phyloP scores from a whole-genome alignment of 2,113 vertebrate genomes.

The Anarrhichthys ocellatus region DNA sequence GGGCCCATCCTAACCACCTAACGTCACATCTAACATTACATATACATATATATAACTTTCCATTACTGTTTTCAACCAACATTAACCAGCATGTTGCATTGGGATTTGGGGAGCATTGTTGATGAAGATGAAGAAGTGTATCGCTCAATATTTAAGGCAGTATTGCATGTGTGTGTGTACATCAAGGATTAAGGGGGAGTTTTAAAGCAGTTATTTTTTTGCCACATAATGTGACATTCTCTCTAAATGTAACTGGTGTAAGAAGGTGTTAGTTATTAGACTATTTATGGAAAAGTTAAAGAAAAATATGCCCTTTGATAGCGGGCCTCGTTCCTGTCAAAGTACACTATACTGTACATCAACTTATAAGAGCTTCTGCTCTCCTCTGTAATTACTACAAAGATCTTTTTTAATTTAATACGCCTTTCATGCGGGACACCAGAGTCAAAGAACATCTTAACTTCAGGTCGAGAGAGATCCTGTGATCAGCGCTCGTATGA shows the following conservation, averaged over 20 bases:
- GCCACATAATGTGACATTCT: not conserved
- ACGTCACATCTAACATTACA: too few relatives aligned
- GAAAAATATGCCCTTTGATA: not conserved
- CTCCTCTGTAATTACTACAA: conserved; percentile 32
- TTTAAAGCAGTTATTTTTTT: not conserved
- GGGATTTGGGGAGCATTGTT: too few relatives aligned
- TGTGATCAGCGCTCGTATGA: conserved; percentile 56
- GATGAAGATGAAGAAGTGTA: too few relatives aligned
- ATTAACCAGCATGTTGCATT: too few relatives aligned
- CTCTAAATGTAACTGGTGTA: not conserved
- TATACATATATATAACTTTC: too few relatives aligned
- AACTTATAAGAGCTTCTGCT: not conserved
- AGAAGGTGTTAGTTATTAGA: not conserved
- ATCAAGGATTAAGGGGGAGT: not conserved
- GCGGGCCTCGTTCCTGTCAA: not conserved
- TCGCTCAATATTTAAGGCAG: too few relatives aligned
- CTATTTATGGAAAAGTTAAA: not conserved
- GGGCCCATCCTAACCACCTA: too few relatives aligned
- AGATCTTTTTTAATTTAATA: not conserved
- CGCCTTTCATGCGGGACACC: not conserved
- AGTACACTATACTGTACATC: not conserved
- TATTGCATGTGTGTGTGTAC: not conserved
- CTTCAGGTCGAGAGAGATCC: conserved; percentile 26
- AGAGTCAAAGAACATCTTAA: not conserved
- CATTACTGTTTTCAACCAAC: not conserved